Evolutionary conservation across 2,797 vertebrate species (phyloP), one percentile per base, ranked within the genome.

Genomic region (Hylomyscus alleni): DNA sequence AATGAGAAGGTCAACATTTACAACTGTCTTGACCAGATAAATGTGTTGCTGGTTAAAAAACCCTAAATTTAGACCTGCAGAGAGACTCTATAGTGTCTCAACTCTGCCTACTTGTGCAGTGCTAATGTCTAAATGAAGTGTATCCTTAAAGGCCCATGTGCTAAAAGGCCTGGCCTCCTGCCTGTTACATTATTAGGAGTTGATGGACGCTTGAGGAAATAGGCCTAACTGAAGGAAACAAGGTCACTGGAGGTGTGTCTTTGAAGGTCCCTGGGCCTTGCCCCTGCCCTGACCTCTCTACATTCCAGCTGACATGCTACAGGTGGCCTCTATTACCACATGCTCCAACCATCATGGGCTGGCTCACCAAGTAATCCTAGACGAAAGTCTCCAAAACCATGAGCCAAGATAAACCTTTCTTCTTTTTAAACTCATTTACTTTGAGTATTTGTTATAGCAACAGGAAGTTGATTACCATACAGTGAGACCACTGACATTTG

Each of bases 51-150:
- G 29, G 19, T 60, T 72, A 31, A 65, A 65, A n/a, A 91, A 78
- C 89, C 67, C 34, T 88, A 90, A 88, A 50, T 62, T 50, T 60
- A 94, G 93, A 77, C 77, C 24, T 11, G 6, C 72, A 73, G 60
- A 93, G 17, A 11, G 54, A 72, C 73, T 76, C 86, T 11, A 14
- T 1, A 56, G 14, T 58, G 24, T 72, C 60, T 67, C 67, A 44
- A 54, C 12, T 9, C 88, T 31, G 22, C 58, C 83, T n/a, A 17
- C 34, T 11, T 37, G 17, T 29, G 73, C 90, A 31, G 13, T 6
- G 14, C 26, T 26, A 9, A 52, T 6, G 4, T 31, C 69, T 80
- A 44, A 29, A 60, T 44, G n/a, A 44, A 54, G 20, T 29, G 13
- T 40, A 17, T 40, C 44, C 52, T 65, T 65, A 72, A 86, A 84